Conservation (phyloP, 2,888 invertebrate species). For the Phengaris arion region DNA sequence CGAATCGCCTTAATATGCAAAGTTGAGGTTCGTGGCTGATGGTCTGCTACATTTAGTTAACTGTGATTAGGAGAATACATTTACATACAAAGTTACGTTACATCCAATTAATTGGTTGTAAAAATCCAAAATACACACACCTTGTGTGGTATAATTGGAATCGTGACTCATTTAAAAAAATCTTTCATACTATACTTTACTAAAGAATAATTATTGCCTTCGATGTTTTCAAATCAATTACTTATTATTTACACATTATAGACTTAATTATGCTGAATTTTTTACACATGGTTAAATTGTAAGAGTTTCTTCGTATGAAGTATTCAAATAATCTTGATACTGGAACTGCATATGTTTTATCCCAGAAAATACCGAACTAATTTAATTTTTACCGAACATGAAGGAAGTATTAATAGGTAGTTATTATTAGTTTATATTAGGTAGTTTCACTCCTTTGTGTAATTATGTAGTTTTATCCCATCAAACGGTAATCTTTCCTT, state of each 20-base stretch:
- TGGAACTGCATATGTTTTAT: too few relatives aligned
- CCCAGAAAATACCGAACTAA: background rate
- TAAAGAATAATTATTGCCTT: too few relatives aligned
- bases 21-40: slow-evolving; percentile 34
- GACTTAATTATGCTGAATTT: too few relatives aligned
- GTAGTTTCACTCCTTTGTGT: slow-evolving; percentile 9
- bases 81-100: background rate
- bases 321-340: too few relatives aligned
- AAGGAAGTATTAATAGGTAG: background rate
- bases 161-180: too few relatives aligned
- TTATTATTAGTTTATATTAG: too few relatives aligned
- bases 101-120: background rate
- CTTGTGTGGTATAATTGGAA: too few relatives aligned
- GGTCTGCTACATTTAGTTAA: slow-evolving; percentile 35
- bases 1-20: slow-evolving; percentile 37
- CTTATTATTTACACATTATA: too few relatives aligned
- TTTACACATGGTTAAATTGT: too few relatives aligned
- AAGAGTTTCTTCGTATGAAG: too few relatives aligned
- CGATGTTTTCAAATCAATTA: too few relatives aligned
- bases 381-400: background rate
- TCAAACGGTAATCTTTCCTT: slow-evolving; percentile 14
- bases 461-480: slow-evolving; percentile 6
- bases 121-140: background rate
- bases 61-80: slow-evolving; percentile 32
- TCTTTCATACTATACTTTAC: too few relatives aligned